A percentile compares a stretch with the other conserved stretches of the same genome.
Evolutionary conservation across 2,888 invertebrate species (phyloP).

Genomic region (Nemurella pictetii): DNA sequence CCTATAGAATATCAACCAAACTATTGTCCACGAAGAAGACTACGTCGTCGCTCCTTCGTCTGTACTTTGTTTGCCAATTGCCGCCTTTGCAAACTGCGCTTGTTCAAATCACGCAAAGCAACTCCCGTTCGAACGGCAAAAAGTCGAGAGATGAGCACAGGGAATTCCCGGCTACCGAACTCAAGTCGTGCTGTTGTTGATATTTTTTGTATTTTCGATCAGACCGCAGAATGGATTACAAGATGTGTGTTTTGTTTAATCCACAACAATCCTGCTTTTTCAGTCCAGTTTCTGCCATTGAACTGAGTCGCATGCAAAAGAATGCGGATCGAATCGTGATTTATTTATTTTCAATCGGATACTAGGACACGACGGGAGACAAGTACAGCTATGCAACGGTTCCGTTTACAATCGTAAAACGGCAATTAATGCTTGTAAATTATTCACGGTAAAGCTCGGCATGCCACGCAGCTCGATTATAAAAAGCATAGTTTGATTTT

Average conservation of each 20-base stretch:
- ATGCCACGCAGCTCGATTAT: background rate
- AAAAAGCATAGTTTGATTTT: slow-evolving; percentile 1
- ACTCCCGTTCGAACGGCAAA: background rate
- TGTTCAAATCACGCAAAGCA: background rate
- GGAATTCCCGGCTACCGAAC: background rate
- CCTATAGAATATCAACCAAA: background rate
- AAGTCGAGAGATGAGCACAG: background rate
- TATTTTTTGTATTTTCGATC: background rate
- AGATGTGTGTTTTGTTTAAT: background rate
- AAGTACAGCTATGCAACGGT: background rate
- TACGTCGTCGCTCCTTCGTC: too few species aligned
- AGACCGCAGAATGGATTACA: too few species aligned
- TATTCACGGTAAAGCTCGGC: background rate
- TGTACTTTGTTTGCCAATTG: too few species aligned
- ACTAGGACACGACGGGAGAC: background rate
- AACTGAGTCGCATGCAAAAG: background rate
- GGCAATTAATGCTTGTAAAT: background rate
- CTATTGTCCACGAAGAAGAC: background rate
- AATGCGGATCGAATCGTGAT: background rate
- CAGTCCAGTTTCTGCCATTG: background rate
- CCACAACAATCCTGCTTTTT: background rate
- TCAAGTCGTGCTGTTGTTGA: background rate
- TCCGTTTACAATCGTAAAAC: background rate
- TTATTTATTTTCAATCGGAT: background rate
- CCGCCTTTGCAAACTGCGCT: background rate